phyloP scores from a whole-genome alignment of 1,140 invertebrate species.

The Leptoteleia sp. region DNA sequence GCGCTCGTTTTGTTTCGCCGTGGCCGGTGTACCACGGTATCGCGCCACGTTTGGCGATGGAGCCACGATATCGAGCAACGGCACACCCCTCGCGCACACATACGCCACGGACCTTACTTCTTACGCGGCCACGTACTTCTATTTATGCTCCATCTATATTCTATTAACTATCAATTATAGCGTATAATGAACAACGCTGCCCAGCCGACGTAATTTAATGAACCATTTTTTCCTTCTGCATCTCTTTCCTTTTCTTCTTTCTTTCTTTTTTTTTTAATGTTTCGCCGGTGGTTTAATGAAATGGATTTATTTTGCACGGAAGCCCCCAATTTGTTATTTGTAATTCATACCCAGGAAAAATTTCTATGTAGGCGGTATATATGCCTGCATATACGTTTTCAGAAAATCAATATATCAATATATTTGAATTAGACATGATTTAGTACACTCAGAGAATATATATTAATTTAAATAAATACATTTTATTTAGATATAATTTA shows the following conservation, averaged over 20 bases:
- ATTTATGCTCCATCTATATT: conserved; percentile 32
- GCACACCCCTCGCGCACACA: conserved; percentile 54
- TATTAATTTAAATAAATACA: no score
- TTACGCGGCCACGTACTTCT: conserved; percentile 22
- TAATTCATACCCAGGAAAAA: no score
- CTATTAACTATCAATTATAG: conserved; percentile 51
- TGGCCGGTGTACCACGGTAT: conserved; percentile 28
- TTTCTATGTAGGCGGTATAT: no score
- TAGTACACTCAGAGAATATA: no score
- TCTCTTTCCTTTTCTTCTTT: no score
- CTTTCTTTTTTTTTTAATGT: no score
- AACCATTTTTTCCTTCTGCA: no score
- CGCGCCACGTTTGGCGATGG: conserved; percentile 53
- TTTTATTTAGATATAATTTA: no score
- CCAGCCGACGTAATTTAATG: conserved; percentile 7
- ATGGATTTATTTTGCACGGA: conserved; percentile 22
- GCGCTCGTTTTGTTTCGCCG: conserved; percentile 35
- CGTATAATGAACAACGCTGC: conserved; percentile 20
- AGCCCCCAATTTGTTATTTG: conserved; percentile 25
- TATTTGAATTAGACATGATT: no score
- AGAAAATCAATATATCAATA: no score
- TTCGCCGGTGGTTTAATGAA: conserved; percentile 7
- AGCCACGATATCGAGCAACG: conserved; percentile 53
- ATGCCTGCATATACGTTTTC: no score
- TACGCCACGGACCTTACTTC: conserved; percentile 45